phyloP scores from a whole-genome alignment of 1,140 invertebrate genomes.

The Zaprionus davidi region DNA sequence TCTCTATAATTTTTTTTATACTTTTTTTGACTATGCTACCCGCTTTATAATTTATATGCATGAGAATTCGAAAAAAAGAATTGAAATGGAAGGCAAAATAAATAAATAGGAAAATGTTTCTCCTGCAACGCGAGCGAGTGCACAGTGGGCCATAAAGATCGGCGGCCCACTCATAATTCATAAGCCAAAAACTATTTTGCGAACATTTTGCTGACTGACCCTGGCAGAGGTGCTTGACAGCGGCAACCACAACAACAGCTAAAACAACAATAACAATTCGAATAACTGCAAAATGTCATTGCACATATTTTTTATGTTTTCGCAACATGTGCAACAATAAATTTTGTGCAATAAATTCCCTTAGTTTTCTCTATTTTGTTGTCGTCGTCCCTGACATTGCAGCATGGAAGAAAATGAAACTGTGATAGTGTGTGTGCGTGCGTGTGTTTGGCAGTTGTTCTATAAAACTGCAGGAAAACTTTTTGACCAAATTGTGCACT shows the following conservation, averaged over 20 bases:
- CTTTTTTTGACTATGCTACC: constrained; percentile 51
- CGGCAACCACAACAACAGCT: constrained; percentile 30
- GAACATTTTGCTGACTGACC: constrained; percentile 50
- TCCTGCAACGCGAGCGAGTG: constrained; percentile 32
- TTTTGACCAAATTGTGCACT: constrained; percentile 23
- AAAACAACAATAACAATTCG: constrained; percentile 30
- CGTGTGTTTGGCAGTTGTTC: constrained; percentile 42
- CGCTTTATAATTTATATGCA: constrained; percentile 69
- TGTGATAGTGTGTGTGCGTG: constrained; percentile 3
- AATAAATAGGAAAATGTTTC: constrained; percentile 44
- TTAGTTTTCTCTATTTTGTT: constrained; percentile 44
- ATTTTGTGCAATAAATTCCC: constrained; percentile 68
- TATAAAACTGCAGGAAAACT: constrained; percentile 33
- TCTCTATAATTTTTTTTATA: constrained; percentile 14
- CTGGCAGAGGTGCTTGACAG: constrained; percentile 75
- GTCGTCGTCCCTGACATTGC: constrained; percentile 68
- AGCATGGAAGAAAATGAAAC: constrained; percentile 38
- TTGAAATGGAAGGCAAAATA: constrained; percentile 42
- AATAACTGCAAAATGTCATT: constrained; percentile 42
- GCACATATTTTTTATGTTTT: constrained; percentile 66
- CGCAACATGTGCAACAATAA: constrained; percentile 71
- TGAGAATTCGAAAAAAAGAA: constrained; percentile 39
- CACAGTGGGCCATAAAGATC: constrained; percentile 70
- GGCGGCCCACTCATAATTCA: constrained; percentile 70
- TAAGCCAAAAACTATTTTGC: constrained; percentile 63